Base-by-base conservation (phyloP, 2,888 invertebrate species). In the Galerucella nymphaeae region DNA sequence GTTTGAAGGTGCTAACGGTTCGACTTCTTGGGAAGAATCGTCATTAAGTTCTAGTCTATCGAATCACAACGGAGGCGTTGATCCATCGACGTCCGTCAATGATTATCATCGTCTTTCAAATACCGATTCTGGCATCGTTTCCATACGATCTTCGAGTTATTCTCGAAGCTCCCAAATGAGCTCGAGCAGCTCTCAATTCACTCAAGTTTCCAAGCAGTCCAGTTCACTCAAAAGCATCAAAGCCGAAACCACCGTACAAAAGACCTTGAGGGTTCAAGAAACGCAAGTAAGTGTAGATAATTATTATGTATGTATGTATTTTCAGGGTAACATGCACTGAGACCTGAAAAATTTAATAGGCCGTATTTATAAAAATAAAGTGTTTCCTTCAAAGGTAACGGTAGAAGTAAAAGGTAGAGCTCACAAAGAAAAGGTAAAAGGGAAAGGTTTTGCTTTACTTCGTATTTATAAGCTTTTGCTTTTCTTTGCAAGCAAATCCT, bases 141-240 rank as follows among this genome's bases (percentile, higher is more conserved):
- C 92, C 20, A 88, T 90, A 78, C 88, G 91, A 69, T 91, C 90
- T 62, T 91, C 91, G 61, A 88, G 88, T 61, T 87, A 89, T 76
- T 90, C 91, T 45, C 87, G 90, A 73, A 89, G 90, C 72, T 91
- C 91, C 3, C 90, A 91, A 77, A 90, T 90, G 82, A 91, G 90
- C 81, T 87, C 87, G 76, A 83, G 87, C 65, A 89, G 88, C 79
- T 87, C 83, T 4, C 84, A 85, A 61, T 82, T 82, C 30, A 73
- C 66, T 23, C 85, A 75, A 84, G 84, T 75, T 82, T 84, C 75
- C 82, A 78, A 79, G 57, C 73, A 75, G 14, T 71, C 70, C 50
- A 76, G 72, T 66, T 57, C 77, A 3, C 75, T 75, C 72, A 83
- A 71, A 76, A 41, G 82, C 75, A 75, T 80, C 30, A 83, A 83